Percentiles rank a stretch among this genome's conserved stretches.
Conservation (phyloP, 2,797 vertebrate genomes). For the Megaceryle alcyon region DNA sequence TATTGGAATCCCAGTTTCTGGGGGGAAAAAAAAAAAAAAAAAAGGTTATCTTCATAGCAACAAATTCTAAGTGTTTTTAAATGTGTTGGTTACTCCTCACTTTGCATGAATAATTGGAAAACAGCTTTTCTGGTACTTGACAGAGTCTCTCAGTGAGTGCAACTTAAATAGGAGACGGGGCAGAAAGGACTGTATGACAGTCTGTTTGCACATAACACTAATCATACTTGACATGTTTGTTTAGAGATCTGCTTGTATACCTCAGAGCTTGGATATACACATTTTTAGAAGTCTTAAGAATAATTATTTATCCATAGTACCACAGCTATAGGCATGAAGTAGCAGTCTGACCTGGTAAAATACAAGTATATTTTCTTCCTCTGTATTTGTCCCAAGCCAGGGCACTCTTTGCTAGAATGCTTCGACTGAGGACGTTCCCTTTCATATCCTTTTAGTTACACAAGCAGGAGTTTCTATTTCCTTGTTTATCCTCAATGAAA, state of each 20-base stretch:
- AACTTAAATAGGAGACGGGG: neutral
- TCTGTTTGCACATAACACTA: neutral
- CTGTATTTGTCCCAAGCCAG: neutral
- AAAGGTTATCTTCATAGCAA: neutral
- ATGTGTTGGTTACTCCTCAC: neutral
- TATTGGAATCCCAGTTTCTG: neutral
- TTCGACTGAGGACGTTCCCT: neutral
- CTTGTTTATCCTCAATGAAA: slow-evolving; percentile 67
- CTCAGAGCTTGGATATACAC: neutral
- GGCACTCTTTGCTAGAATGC: neutral
- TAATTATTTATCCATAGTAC: neutral
- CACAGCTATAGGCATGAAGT: neutral
- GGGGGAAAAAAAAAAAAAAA: neutral
- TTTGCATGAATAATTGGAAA: neutral
- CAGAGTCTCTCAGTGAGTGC: neutral
- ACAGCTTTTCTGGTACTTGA: neutral
- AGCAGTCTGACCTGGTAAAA: neutral
- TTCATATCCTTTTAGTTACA: slow-evolving; percentile 72
- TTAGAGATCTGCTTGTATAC: neutral
- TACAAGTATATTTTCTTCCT: neutral
- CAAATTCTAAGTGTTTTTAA: neutral
- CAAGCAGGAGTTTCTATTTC: slow-evolving; percentile 65
- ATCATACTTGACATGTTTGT: neutral
- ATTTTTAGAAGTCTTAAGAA: neutral
- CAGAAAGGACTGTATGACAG: neutral